Evolutionary conservation across 2,888 invertebrate genomes (phyloP).

Genomic region (Drosophila silvestris): DNA sequence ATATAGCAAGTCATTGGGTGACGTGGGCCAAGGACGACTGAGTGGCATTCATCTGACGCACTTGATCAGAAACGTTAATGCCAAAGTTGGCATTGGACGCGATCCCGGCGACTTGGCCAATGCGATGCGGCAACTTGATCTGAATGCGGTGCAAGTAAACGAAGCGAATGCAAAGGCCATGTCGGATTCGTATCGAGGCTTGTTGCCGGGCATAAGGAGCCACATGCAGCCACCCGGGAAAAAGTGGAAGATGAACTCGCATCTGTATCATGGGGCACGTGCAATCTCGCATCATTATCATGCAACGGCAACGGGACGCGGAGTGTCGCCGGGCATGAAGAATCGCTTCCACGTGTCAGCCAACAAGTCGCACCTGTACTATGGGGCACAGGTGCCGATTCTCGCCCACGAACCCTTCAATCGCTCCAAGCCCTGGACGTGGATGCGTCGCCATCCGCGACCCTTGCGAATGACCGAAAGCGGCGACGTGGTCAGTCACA

Average conservation of each 20-base stretch:
- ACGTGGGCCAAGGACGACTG: background rate
- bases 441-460: slow-evolving; percentile 49
- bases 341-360: rapidly evolving
- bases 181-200: background rate
- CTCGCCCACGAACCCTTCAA: slow-evolving; percentile 44
- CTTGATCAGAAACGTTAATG: background rate
- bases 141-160: background rate
- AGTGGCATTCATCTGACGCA: background rate
- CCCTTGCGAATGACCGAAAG: slow-evolving; percentile 1
- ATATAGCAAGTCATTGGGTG: background rate
- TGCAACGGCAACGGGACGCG: background rate
- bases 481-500: background rate
- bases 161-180: background rate
- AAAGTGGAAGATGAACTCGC: background rate
- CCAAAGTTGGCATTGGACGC: background rate
- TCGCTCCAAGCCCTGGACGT: slow-evolving; percentile 20
- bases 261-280: background rate
- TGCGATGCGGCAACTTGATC: background rate
- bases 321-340: background rate
- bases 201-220: background rate
- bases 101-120: background rate
- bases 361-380: background rate
- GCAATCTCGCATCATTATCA: background rate
- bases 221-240: background rate
- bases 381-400: slow-evolving; percentile 37